Percentiles rank a stretch among this genome's conserved stretches.
Evolutionary conservation across 1,140 invertebrate species (phyloP).

Genomic region (Drosophila busckii): DNA sequence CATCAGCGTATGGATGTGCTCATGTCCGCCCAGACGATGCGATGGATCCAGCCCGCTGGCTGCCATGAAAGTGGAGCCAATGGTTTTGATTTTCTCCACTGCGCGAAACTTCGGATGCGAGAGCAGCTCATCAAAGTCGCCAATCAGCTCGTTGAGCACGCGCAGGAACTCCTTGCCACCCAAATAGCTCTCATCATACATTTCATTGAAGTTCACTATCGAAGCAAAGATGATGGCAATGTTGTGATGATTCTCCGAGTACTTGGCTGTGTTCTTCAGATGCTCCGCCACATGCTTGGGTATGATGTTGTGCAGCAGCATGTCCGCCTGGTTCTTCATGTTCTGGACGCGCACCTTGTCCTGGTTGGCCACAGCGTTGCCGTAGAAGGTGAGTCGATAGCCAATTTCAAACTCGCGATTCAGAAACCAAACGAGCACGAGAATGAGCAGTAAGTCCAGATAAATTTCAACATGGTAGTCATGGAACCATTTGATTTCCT

Average conservation of each 20-base stretch:
- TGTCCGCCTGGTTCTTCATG: conserved; percentile 97
- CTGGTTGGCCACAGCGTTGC: conserved; percentile 91
- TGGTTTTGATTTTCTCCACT: conserved; percentile 99
- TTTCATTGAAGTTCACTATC: conserved; percentile 97
- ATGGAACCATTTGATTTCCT: conserved; percentile 77
- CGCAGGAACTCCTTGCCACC: conserved; percentile 95
- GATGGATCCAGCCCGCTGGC: conserved; percentile 94
- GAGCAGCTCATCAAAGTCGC: conserved; percentile 96
- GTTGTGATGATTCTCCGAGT: conserved; percentile 96
- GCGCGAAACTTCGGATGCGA: conserved; percentile 89
- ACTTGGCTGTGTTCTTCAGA: conserved; percentile 94
- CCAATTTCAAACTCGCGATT: conserved; percentile 97
- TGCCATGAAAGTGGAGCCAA: conserved; percentile 98
- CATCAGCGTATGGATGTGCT: conserved; percentile 91
- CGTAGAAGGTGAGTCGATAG: conserved; percentile 95
- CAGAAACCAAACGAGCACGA: conserved; percentile 93
- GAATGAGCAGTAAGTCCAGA: conserved; percentile 87
- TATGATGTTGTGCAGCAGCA: conserved; percentile 97
- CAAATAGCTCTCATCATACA: conserved; percentile 97
- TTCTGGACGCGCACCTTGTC: conserved; percentile 91
- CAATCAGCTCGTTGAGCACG: conserved; percentile 96
- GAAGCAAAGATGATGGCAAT: conserved; percentile 97
- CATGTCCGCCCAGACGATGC: conserved; percentile 83
- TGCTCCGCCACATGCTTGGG: conserved; percentile 96
- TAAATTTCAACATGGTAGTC: conserved; percentile 85